Conservation (phyloP, 92 coral and sea anemone species). For the Heteractis magnifica region DNA sequence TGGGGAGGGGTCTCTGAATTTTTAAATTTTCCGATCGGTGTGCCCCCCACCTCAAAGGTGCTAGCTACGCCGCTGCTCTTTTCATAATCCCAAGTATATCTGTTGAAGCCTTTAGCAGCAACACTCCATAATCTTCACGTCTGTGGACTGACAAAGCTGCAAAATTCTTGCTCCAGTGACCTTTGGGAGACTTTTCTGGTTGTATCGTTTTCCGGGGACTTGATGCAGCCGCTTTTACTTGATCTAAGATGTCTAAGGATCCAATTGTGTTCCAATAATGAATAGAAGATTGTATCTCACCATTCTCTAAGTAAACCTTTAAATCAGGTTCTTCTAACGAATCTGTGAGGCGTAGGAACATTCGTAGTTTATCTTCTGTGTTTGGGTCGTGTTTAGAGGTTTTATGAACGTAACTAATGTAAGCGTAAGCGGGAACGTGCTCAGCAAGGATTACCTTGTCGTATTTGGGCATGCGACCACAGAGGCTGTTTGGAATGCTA, state of each 20-base stretch:
- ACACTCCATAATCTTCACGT: constrained; percentile 73
- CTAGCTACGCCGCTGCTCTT: too few relatives aligned
- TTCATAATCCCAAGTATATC: constrained; percentile 66
- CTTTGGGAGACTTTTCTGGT: constrained; percentile 50
- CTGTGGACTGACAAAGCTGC: constrained; percentile 66
- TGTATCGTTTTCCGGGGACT: background rate
- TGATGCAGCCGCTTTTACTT: background rate
- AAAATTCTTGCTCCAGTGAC: constrained; percentile 68
- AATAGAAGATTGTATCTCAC: background rate
- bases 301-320: constrained; percentile 18
- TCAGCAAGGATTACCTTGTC: constrained; percentile 30
- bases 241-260: constrained; percentile 28
- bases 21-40: too few relatives aligned
- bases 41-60: too few relatives aligned
- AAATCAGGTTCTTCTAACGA: constrained; percentile 18
- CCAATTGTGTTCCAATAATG: constrained; percentile 38
- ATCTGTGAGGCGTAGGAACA: constrained; percentile 41
- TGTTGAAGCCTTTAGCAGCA: constrained; percentile 63
- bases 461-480: constrained; percentile 49
- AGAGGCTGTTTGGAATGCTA: constrained; percentile 67
- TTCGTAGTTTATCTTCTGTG: constrained; percentile 26
- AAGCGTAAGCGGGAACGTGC: constrained; percentile 50
- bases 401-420: constrained; percentile 36
- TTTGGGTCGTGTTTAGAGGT: background rate
- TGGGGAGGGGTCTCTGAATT: too few relatives aligned